A percentile compares a stretch with the other conserved stretches of the same genome.
Evolutionary conservation across 2,797 vertebrate genomes (phyloP).

Genomic region (Peromyscus aztecus): DNA sequence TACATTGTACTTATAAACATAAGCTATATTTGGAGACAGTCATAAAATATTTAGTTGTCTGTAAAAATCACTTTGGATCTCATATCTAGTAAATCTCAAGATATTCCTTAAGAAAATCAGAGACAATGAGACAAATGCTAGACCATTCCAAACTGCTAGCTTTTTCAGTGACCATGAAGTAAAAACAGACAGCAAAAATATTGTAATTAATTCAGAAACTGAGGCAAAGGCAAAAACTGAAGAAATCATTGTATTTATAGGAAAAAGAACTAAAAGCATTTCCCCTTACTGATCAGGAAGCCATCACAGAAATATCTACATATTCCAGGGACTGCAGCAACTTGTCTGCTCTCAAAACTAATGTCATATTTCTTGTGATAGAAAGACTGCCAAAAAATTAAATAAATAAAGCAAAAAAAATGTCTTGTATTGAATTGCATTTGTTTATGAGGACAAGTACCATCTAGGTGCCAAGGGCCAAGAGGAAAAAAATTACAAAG

Average conservation of each 20-base stretch:
- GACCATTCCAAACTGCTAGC: slow-evolving; percentile 23
- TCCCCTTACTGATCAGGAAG: slow-evolving; percentile 51
- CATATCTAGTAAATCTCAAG: slow-evolving; percentile 43
- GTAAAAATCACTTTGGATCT: slow-evolving; percentile 40
- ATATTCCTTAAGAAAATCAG: slow-evolving; percentile 52
- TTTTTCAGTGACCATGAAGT: slow-evolving; percentile 52
- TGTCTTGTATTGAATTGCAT: neutral
- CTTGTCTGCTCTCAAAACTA: neutral
- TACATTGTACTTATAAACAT: neutral
- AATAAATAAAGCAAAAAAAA: neutral
- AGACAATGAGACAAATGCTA: neutral
- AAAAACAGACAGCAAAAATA: slow-evolving; percentile 59
- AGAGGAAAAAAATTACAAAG: slow-evolving; percentile 36
- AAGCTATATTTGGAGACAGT: slow-evolving; percentile 3
- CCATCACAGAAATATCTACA: too few relatives aligned
- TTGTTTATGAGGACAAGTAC: slow-evolving; percentile 58
- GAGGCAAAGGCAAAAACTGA: slow-evolving; percentile 20
- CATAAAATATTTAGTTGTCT: slow-evolving; percentile 60
- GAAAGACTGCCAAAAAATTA: slow-evolving; percentile 38
- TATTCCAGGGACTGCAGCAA: neutral
- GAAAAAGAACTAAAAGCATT: slow-evolving; percentile 50
- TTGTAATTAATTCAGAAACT: neutral
- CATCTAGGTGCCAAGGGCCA: neutral
- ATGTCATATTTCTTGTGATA: slow-evolving; percentile 32
- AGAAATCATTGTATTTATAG: slow-evolving; percentile 53